Evolutionary conservation across 2,797 vertebrate species (phyloP), one percentile per base, ranked within the genome.

Genomic region (Coluber constrictor): DNA sequence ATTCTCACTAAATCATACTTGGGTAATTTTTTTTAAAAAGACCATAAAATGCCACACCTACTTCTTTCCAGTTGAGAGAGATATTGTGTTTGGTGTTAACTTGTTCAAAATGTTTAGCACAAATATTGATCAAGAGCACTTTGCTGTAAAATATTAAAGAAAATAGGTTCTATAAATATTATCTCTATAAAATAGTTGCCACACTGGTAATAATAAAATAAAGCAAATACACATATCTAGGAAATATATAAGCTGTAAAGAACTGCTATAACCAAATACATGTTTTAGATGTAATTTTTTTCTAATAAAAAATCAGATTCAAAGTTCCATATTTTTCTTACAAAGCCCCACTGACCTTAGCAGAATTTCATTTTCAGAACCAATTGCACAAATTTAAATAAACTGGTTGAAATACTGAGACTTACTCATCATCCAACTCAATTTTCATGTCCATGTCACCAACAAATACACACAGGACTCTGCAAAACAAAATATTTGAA

Each of bases 401-500:
- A 92, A 89, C 57, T 13, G 23, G 11, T 15, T 59, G 29, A 25
- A 25, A 29, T 9, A 60, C 1, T 10, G 55, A 79, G 51, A 23
- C 96, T 96, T 96, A 98, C 98, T 97, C 97, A 9, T 98, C 95
- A 74, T 97, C 94, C 55, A 94, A 94, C 87, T 96, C 92, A 0
- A 89, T 95, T 54, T 96, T 83, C 20, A 93, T 66, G 83, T 98
- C 94, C 94, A 97, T 87, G 90, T 97, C 97, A 94, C 98, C 98
- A 92, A 98, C 86, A 92, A 96, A 94, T 94, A 98, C 25, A 90
- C 96, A 98, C 15, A 98, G 94, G 56, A 98, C 93, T 92, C 98
- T 98, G 89, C n/a, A 96, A 60, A 88, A 94, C 90, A 92, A 91
- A 29, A 91, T 18, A 60, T 18, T 55, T 7, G 13, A 91, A 37